Evolutionary conservation across 2,888 invertebrate genomes (phyloP).

Genomic region (Drosophila heteroneura): DNA sequence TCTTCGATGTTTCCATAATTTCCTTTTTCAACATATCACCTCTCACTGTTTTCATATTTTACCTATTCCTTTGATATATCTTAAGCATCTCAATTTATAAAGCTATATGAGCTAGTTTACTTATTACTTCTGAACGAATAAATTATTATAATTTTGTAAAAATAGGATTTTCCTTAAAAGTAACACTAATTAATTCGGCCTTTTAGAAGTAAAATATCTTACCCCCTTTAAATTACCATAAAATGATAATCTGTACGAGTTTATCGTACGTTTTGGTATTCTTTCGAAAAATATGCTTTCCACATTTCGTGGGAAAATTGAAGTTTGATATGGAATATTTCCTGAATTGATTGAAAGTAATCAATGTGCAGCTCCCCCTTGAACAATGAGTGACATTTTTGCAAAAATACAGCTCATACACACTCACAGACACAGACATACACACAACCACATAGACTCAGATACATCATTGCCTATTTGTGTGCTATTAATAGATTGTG

Average conservation of each 20-base stretch:
- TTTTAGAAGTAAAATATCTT: background rate
- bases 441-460: background rate
- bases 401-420: background rate
- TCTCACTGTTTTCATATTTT: background rate
- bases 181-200: background rate
- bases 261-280: background rate
- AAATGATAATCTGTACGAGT: background rate
- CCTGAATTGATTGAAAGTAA: background rate
- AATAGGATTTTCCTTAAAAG: background rate
- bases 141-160: background rate
- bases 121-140: background rate
- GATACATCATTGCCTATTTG: slow-evolving; percentile 22
- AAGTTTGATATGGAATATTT: background rate
- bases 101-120: background rate
- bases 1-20: too few species aligned
- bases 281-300: background rate
- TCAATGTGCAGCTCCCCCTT: background rate
- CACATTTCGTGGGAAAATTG: background rate
- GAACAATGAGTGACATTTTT: background rate
- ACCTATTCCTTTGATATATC: background rate
- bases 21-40: too few species aligned
- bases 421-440: background rate
- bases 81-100: background rate
- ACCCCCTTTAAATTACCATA: background rate
- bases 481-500: slow-evolving; percentile 54